phyloP scores from a whole-genome alignment of 2,113 vertebrate species.

The Cnemophilus loriae region DNA sequence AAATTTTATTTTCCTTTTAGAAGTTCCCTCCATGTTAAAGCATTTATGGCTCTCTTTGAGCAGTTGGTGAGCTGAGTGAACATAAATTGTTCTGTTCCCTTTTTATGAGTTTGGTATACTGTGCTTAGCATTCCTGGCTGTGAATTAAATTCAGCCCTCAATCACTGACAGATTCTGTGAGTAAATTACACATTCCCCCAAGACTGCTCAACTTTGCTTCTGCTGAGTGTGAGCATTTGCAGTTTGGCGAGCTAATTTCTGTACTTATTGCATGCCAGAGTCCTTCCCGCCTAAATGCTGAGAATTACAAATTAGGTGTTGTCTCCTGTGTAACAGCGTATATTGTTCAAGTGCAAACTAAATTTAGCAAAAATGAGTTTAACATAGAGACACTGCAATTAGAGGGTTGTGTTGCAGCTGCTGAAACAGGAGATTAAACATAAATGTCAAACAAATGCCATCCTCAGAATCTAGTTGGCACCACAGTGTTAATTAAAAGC shows the following conservation, averaged over 20 bases:
- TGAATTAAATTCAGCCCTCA: slow-evolving; percentile 1
- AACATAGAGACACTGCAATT: background rate
- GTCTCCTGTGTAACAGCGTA: background rate
- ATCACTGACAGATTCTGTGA: background rate
- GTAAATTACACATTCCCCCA: background rate
- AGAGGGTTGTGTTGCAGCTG: background rate
- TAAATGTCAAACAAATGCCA: slow-evolving; percentile 40
- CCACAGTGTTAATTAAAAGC: slow-evolving; percentile 17
- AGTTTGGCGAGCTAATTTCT: background rate
- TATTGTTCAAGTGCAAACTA: background rate
- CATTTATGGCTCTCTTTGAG: background rate
- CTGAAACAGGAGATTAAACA: background rate
- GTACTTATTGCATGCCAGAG: background rate
- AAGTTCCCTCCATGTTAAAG: background rate
- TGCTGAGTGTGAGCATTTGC: background rate
- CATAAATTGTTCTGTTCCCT: background rate
- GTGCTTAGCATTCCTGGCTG: background rate
- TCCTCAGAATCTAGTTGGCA: background rate
- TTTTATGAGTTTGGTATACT: background rate
- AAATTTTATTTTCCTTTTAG: background rate
- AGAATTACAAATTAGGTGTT: background rate
- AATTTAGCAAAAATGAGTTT: slow-evolving; percentile 2
- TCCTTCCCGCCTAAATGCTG: background rate
- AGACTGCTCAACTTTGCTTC: background rate
- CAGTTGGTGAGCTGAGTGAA: background rate